Evolutionary conservation across 2,797 vertebrate species (phyloP).

Genomic region (Chaetophractus vellerosus): DNA sequence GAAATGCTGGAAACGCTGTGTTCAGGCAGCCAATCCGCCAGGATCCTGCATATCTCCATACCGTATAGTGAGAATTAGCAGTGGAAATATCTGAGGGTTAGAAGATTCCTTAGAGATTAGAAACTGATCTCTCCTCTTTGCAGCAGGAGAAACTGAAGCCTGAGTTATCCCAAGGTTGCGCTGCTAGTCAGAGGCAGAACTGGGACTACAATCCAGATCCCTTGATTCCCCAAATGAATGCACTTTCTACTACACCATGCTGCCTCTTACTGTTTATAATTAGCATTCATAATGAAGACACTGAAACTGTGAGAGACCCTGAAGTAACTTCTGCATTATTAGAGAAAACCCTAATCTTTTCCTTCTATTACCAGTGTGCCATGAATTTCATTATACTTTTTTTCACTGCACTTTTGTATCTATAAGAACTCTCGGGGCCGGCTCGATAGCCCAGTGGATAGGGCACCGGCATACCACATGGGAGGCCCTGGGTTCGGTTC

Average conservation of each 20-base stretch:
- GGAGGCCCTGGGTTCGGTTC: too few species aligned
- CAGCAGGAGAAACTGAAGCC: constrained; percentile 45
- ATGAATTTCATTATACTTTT: constrained; percentile 39
- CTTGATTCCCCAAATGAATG: neutral
- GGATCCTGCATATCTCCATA: neutral
- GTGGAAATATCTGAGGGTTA: constrained; percentile 2
- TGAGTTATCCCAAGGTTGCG: neutral
- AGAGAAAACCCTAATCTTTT: constrained; percentile 1
- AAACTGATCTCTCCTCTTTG: constrained; percentile 43
- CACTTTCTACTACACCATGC: neutral
- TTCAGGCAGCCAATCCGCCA: constrained; percentile 2
- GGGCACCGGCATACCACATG: too few species aligned
- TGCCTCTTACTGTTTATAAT: constrained; percentile 27
- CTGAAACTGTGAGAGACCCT: neutral
- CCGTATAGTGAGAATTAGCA: neutral
- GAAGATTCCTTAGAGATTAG: constrained; percentile 43
- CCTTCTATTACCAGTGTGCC: constrained; percentile 1
- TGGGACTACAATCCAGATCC: neutral
- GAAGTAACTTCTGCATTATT: constrained; percentile 50
- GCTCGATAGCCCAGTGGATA: too few species aligned
- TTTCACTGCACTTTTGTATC: neutral
- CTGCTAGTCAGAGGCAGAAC: neutral
- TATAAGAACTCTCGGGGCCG: constrained; percentile 5
- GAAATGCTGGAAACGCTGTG: constrained; percentile 62
- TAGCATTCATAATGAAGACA: neutral